Evolutionary conservation across 1,140 invertebrate species (phyloP).

Genomic region (Kradibia gibbosae): DNA sequence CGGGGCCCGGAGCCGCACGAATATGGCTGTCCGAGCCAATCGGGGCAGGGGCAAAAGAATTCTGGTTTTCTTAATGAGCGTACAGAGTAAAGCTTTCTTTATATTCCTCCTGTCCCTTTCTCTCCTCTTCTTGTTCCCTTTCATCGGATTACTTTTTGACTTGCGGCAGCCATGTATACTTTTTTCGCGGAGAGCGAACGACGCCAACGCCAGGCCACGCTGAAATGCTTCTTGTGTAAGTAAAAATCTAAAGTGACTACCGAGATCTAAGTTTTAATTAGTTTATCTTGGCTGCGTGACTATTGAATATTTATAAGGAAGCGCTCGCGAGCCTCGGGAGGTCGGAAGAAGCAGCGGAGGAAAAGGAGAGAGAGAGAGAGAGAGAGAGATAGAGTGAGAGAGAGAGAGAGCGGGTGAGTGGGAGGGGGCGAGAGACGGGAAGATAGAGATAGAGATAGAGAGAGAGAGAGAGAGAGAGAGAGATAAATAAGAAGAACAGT

Average conservation of each 20-base stretch:
- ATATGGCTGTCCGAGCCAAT: neutral
- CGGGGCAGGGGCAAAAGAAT: conserved; percentile 62
- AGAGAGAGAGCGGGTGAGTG: neutral
- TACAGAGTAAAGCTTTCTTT: conserved; percentile 74
- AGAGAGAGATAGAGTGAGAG: conserved; percentile 45
- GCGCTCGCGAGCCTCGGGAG: conserved; percentile 16
- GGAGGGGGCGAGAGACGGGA: neutral
- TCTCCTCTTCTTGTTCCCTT: conserved; percentile 5
- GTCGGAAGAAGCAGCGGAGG: neutral
- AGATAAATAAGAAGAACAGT: neutral
- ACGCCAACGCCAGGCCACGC: conserved; percentile 59
- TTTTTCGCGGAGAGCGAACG: conserved; percentile 52
- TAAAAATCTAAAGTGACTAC: conserved; percentile 75
- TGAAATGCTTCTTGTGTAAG: conserved; percentile 75
- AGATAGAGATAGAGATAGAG: too few species aligned
- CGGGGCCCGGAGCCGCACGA: neutral
- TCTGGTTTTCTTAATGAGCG: conserved; percentile 72
- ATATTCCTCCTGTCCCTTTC: conserved; percentile 50
- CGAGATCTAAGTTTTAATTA: conserved; percentile 75
- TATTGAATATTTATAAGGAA: conserved; percentile 75
- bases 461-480: too few species aligned
- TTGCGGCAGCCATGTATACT: conserved; percentile 64
- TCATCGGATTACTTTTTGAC: conserved; percentile 65
- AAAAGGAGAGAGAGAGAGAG: conserved; percentile 47
- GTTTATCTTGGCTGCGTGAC: conserved; percentile 74